Evolutionary conservation across 2,113 vertebrate species (phyloP).

Genomic region (Lycaon pictus): DNA sequence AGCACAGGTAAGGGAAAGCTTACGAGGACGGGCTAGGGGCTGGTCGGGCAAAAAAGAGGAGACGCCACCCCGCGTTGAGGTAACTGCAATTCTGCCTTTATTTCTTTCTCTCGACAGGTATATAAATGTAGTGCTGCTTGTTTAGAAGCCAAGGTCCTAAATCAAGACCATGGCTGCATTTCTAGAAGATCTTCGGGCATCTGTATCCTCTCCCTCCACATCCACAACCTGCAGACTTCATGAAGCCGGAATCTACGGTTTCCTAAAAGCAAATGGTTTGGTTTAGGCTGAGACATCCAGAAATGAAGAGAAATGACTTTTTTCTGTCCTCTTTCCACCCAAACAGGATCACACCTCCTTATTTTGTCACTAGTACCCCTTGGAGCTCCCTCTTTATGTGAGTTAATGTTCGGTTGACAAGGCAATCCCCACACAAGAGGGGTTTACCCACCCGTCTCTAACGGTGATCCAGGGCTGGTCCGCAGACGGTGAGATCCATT

Average conservation of each 20-base stretch:
- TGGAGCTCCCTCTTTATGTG: neutral
- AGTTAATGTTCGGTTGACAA: neutral
- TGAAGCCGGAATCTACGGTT: neutral
- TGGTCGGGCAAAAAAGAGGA: neutral
- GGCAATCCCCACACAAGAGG: neutral
- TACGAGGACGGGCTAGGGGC: neutral
- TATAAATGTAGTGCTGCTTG: fast-evolving
- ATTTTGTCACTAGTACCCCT: neutral
- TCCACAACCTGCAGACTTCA: neutral
- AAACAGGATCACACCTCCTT: neutral
- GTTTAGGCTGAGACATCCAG: neutral
- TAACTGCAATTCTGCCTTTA: neutral
- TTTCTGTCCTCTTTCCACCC: neutral
- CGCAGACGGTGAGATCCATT: fast-evolving
- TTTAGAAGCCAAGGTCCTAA: neutral
- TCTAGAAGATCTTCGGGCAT: neutral
- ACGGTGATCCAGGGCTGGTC: neutral
- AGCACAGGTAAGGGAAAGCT: neutral
- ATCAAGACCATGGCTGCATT: neutral
- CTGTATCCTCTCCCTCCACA: too few species aligned
- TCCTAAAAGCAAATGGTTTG: neutral
- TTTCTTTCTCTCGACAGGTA: neutral
- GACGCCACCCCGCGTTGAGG: too few species aligned
- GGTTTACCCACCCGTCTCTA: neutral
- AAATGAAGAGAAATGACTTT: neutral